A percentile compares a stretch with the other conserved stretches of the same genome.
phyloP scores from a whole-genome alignment of 2,797 vertebrate genomes.

The Danio choprae region DNA sequence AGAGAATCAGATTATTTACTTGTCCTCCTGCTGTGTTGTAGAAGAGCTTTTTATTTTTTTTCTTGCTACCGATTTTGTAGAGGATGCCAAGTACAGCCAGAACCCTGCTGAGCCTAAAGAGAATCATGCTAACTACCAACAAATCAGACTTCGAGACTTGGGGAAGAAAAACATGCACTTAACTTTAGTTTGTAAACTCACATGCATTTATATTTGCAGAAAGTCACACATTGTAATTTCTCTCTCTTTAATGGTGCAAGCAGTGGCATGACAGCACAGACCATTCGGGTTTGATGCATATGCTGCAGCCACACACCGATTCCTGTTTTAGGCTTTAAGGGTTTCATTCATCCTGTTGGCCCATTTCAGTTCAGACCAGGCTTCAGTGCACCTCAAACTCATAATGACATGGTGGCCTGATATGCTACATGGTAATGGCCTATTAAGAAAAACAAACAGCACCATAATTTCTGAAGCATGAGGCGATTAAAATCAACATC shows the following conservation, averaged over 20 bases:
- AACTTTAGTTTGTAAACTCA: constrained; percentile 34
- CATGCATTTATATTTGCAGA: not conserved
- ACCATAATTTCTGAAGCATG: constrained; percentile 42
- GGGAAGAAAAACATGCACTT: not conserved
- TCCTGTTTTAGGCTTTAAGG: constrained; percentile 48
- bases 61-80: not conserved
- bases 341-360: constrained; percentile 56
- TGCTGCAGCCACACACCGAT: constrained; percentile 44
- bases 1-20: not conserved
- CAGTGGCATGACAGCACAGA: constrained; percentile 42
- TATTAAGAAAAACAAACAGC: constrained; percentile 56
- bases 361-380: constrained; percentile 55
- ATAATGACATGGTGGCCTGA: constrained; percentile 38
- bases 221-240: constrained; percentile 34
- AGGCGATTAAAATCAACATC: constrained; percentile 24
- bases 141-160: not conserved
- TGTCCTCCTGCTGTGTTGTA: constrained; percentile 3
- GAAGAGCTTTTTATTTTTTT: constrained; percentile 1
- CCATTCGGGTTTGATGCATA: constrained; percentile 46
- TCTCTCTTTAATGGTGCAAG: constrained; percentile 33
- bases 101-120: constrained; percentile 1
- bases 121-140: constrained; percentile 1
- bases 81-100: constrained; percentile 17
- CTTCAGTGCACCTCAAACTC: constrained; percentile 55
- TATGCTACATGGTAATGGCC: constrained; percentile 51